Conservation (phyloP, 2,888 invertebrate genomes). For the Stegana nigrithorax region DNA sequence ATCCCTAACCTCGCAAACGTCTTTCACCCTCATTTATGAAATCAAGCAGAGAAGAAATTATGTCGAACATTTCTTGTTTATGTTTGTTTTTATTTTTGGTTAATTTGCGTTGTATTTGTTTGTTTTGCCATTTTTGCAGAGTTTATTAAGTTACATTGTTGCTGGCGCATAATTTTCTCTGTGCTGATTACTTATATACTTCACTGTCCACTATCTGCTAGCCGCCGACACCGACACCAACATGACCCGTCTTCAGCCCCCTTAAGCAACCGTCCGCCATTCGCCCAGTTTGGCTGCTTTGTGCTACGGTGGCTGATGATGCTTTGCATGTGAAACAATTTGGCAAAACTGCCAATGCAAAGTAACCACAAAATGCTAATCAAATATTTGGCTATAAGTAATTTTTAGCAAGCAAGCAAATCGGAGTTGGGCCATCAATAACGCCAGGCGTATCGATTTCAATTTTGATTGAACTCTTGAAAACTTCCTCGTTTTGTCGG, state of each 20-base stretch:
- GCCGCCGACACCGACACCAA: not conserved
- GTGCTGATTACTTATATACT: constrained; percentile 2
- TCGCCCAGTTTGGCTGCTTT: not conserved
- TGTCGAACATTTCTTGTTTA: constrained; percentile 5
- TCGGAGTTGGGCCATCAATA: too few relatives aligned
- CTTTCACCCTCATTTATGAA: too few relatives aligned
- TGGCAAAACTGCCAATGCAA: not conserved
- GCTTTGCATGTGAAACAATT: constrained; percentile 5
- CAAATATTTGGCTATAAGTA: constrained; percentile 5
- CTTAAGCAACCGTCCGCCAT: too few relatives aligned
- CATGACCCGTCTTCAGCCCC: too few relatives aligned
- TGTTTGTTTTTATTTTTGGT: not conserved
- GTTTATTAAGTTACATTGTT: too few relatives aligned
- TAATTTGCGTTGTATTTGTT: not conserved
- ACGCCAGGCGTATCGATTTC: too few relatives aligned
- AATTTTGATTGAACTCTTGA: too few relatives aligned
- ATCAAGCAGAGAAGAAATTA: constrained; percentile 3
- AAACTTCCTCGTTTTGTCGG: too few relatives aligned
- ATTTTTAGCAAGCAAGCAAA: too few relatives aligned
- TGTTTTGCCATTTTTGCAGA: not conserved
- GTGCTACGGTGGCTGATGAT: not conserved
- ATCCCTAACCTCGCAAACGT: too few relatives aligned
- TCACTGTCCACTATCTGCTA: too few relatives aligned
- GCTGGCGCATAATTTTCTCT: not conserved
- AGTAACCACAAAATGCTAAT: constrained; percentile 8